Evolutionary conservation across 2,113 vertebrate genomes (phyloP), one percentile per base, ranked within the genome.

Genomic region (Pygoscelis antarcticus): DNA sequence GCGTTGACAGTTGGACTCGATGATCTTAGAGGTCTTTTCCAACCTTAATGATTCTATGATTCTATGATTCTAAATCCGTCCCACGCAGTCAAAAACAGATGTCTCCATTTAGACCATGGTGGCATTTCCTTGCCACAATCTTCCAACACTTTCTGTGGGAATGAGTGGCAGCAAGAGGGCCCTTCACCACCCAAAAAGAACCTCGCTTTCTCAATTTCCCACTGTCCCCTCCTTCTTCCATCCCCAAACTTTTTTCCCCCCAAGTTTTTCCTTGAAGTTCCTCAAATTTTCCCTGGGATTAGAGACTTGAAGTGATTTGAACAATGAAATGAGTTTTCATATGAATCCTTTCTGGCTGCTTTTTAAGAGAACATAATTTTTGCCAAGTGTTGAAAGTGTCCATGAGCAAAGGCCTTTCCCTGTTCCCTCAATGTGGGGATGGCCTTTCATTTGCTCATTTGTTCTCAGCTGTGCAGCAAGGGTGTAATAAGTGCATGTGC

Each of bases 371-470:
- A 52, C 2, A 5, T 18, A 8, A 4, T 36, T 80, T 92, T 61
- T 82, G 3, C 42, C 11, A 49, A 15, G 9, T 44, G 23, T 30
- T 79, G 23, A 34, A 72, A 76, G 11, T 20, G 4, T 51, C 58
- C 36, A 26, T 7, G 23, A 86, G 40, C 38, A 76, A 70, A 65
- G 61, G 20, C 3, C 36, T 84, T 82, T 57, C 57, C 20, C 18
- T 46, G 3, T 57, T 94, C 34, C 14, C 14, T 84, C 71, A 47
- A 2, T 0, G 0, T 2, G 5, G 27, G 11, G 2, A 42, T 29
- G 5, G 9, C 13, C 10, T 85, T 79, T 76, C 17, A 29, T 49
- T 49, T 57, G 9, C 19, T 25, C 11, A 23, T 47, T 70, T 65
- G 7, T 57, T 78, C n/a, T 52, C 44, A 82, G 55, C 61, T 60